Percentiles rank a stretch among this genome's conserved stretches.
These are phyloP conservation scores for Ciconia maguari DNA, from an alignment of 2,113 vertebrate species.

Conservation along the genomic window DNA sequence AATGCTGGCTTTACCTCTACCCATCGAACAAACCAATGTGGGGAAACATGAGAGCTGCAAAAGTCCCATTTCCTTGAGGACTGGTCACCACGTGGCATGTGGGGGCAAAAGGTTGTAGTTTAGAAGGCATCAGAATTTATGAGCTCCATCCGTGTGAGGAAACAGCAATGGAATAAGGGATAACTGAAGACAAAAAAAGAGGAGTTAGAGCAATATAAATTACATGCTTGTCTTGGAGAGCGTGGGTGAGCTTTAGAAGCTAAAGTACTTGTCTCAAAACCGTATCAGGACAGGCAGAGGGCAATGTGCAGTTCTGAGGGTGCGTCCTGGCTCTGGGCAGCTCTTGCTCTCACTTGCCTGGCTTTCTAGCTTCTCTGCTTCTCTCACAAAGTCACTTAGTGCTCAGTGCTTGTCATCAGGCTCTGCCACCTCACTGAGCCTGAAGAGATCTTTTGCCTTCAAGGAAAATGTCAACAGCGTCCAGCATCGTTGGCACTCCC, in stretches of 20 bases:
- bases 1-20: neutral
- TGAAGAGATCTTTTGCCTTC: neutral
- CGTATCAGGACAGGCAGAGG: accelerated
- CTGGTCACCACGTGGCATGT: accelerated
- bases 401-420: neutral
- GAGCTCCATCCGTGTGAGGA: neutral
- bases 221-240: neutral
- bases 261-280: neutral
- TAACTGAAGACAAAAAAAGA: neutral
- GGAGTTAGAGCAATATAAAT: neutral
- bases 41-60: neutral
- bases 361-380: neutral
- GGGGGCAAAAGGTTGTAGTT: neutral
- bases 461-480: neutral
- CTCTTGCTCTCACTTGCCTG: neutral
- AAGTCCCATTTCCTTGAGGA: neutral
- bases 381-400: neutral
- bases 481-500: neutral
- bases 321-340: neutral
- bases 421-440: neutral
- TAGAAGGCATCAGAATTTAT: neutral
- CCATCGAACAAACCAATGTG: neutral
- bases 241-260: neutral
- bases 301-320: neutral
- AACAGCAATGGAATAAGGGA: neutral